Evolutionary conservation across 1,140 invertebrate genomes (phyloP).

Genomic region (Elysia chlorotica): DNA sequence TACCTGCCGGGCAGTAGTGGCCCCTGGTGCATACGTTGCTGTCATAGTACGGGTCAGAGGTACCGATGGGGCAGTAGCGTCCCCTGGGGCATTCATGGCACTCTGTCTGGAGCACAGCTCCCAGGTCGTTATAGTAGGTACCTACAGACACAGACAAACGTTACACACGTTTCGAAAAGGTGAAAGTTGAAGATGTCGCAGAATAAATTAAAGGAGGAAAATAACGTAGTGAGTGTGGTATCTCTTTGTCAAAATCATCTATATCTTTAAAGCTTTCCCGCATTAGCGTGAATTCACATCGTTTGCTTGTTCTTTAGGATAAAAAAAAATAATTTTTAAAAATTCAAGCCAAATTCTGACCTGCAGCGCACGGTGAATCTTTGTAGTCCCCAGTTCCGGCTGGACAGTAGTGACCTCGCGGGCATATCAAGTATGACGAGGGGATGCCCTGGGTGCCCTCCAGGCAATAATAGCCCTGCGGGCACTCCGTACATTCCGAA

Average conservation of each 20-base stretch:
- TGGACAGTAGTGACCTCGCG: constrained; percentile 49
- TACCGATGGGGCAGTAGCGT: constrained; percentile 46
- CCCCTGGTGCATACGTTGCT: constrained; percentile 48
- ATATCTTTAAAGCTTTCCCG: no score
- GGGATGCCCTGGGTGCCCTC: constrained; percentile 45
- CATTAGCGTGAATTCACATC: no score
- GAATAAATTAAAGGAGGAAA: no score
- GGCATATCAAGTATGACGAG: constrained; percentile 43
- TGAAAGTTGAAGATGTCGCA: no score
- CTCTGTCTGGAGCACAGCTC: constrained; percentile 29
- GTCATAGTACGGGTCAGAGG: constrained; percentile 43
- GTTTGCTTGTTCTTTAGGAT: no score
- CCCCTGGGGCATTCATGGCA: constrained; percentile 51
- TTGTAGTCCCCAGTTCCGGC: constrained; percentile 42
- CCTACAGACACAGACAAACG: no score
- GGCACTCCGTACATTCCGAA: constrained; percentile 44
- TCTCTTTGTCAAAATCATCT: no score
- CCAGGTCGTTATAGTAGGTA: constrained; percentile 41
- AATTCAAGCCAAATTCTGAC: no score
- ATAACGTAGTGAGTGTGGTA: no score
- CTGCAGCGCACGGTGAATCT: constrained; percentile 44
- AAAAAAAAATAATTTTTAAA: no score
- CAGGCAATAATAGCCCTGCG: constrained; percentile 53
- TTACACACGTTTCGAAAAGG: no score
- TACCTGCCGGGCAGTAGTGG: constrained; percentile 39